Conservation (phyloP, 2,113 vertebrate species). For the Thalassarche chlororhynchos region DNA sequence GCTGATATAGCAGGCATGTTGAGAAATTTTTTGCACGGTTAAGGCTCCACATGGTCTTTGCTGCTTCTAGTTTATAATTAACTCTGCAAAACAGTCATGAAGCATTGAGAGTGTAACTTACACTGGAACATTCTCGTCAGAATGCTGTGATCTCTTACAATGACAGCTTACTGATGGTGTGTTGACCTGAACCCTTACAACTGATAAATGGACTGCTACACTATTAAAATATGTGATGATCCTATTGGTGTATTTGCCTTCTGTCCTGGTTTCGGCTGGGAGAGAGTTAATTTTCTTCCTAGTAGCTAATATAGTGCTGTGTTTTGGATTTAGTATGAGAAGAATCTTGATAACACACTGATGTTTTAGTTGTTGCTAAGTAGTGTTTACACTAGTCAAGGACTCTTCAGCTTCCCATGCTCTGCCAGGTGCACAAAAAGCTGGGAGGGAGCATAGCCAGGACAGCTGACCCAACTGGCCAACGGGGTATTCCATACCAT, state of each 20-base stretch:
- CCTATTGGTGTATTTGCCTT: not conserved
- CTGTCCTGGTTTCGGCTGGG: too few relatives aligned
- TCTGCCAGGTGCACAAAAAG: too few relatives aligned
- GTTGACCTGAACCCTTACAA: not conserved
- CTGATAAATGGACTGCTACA: not conserved
- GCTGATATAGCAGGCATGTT: not conserved
- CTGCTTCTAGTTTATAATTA: not conserved
- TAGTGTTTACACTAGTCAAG: too few relatives aligned
- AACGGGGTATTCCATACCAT: too few relatives aligned
- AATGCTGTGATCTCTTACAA: not conserved
- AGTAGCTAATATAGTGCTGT: too few relatives aligned
- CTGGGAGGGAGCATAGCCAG: too few relatives aligned
- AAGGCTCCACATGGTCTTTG: not conserved
- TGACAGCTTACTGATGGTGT: not conserved
- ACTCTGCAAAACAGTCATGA: not conserved
- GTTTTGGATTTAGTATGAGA: too few relatives aligned
- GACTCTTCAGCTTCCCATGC: too few relatives aligned
- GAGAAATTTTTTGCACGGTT: not conserved
- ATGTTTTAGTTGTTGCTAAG: too few relatives aligned
- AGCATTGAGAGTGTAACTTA: not conserved
- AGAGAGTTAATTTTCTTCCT: too few relatives aligned
- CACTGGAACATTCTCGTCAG: not conserved
- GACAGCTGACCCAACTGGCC: too few relatives aligned
- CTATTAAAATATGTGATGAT: not conserved
- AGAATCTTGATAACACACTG: too few relatives aligned